Conservation (phyloP, 1,140 invertebrate species). For the Formica selysi region DNA sequence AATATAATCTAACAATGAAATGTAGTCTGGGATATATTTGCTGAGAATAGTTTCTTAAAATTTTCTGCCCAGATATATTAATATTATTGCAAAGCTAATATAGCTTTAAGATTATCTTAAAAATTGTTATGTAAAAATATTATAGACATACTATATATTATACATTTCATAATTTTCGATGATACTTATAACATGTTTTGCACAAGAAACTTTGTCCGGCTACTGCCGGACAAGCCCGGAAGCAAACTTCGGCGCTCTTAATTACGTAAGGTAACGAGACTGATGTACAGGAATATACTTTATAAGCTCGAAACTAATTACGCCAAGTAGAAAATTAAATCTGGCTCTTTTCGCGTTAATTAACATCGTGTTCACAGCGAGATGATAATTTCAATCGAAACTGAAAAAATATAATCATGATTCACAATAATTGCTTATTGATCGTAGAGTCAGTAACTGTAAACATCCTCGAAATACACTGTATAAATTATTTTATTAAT, state of each 20-base stretch:
- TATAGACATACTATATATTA: too few species aligned
- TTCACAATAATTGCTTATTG: background rate
- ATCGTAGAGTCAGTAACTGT: background rate
- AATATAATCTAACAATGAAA: background rate
- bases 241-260: slow-evolving; percentile 21
- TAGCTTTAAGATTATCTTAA: background rate
- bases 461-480: too few species aligned
- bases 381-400: slow-evolving; percentile 65
- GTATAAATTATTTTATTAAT: slow-evolving; percentile 4
- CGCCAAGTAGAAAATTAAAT: slow-evolving; percentile 70
- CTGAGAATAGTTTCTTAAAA: slow-evolving; percentile 4
- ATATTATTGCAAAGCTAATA: background rate
- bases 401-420: slow-evolving; percentile 38
- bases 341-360: slow-evolving; percentile 65
- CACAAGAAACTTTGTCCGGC: slow-evolving; percentile 14
- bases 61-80: background rate
- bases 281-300: background rate
- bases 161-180: background rate
- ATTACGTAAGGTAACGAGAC: slow-evolving; percentile 54
- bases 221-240: background rate
- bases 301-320: slow-evolving; percentile 71
- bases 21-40: background rate
- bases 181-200: slow-evolving; percentile 13
- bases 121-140: background rate
- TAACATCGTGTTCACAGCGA: slow-evolving; percentile 44